Percentiles rank a stretch among this genome's conserved stretches.
These are phyloP conservation scores for Triplophysa dalaica DNA, from an alignment of 2,113 vertebrate species.

Conservation along the genomic window DNA sequence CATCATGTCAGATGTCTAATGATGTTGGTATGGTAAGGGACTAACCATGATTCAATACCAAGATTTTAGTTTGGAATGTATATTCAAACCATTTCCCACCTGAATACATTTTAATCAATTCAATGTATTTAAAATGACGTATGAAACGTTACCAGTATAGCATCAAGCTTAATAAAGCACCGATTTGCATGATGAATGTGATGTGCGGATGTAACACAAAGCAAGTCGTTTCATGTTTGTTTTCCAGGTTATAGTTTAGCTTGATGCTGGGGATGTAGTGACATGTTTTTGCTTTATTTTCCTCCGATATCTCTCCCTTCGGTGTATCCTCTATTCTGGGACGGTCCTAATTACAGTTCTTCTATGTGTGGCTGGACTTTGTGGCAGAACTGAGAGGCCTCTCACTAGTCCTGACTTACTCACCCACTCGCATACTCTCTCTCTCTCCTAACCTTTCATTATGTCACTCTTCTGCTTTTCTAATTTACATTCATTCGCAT, in stretches of 20 bases:
- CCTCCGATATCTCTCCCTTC: constrained; percentile 3
- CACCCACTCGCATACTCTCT: constrained; percentile 1
- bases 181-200: not conserved
- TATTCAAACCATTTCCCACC: no score
- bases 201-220: not conserved
- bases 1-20: not conserved
- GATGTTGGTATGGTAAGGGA: no score
- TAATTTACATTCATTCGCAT: constrained; percentile 22
- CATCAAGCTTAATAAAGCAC: not conserved
- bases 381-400: constrained; percentile 45
- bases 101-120: no score
- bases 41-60: no score
- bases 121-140: no score
- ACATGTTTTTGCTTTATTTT: constrained; percentile 31
- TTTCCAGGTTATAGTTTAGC: constrained; percentile 40
- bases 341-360: constrained; percentile 66
- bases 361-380: constrained; percentile 62
- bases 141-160: no score
- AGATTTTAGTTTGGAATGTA: no score
- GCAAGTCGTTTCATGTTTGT: constrained; percentile 16
- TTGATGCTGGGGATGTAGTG: constrained; percentile 44
- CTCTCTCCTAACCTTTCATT: constrained; percentile 9
- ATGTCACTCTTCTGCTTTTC: constrained; percentile 34
- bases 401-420: constrained; percentile 34
- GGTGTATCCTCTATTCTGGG: constrained; percentile 67